Base-by-base conservation (phyloP, 2,113 vertebrate genomes). In the Gasterosteus aculeatus region DNA sequence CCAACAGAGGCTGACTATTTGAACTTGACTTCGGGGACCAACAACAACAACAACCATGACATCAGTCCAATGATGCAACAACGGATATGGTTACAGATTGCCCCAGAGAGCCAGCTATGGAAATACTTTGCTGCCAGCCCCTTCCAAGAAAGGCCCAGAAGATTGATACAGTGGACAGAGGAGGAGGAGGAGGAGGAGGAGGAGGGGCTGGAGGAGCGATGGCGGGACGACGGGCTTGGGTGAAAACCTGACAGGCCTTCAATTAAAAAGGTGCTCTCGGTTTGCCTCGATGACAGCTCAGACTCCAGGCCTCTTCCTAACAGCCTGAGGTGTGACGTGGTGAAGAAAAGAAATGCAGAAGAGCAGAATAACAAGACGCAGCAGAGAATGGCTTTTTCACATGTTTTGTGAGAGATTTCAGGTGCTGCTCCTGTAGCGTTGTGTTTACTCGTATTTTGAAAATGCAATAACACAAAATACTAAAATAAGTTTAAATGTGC, bases 271-370 rank as follows among this genome's bases (percentile, higher is more conserved):
- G 75, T 18, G 78, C 15, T 75, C 80, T 85, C n/a, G 64, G 69
- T 84, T 69, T 1, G 35, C 22, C 57, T 4, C 8, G 42, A 54
- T 83, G 78, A 87, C 76, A 75, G 79, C 79, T 77, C 31, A 22
- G 67, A 80, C 69, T 38, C 22, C 5, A 29, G 54, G 31, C 59
- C 41, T 72, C 70, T 58, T 62, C 49, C 5, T 19, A 29, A 62
- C 66, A 68, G 77, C 80, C 76, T 62, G 72, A n/a, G 56, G 62
- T 61, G 72, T 51, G 69, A 84, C 31, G 11, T 47, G 73, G 78
- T 7, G 73, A 42, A 14, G 18, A 57, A 80, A 77, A 71, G 65
- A 77, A 33, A 78, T 60, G 39, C 33, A 10, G 29, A 49, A 29
- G 39, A 47, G 53, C 49, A 49, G 33, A 41, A 65, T 15, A 38